A percentile compares a stretch with the other conserved stretches of the same genome.
phyloP scores from a whole-genome alignment of 2,797 vertebrate genomes.

The Danio kyathit region DNA sequence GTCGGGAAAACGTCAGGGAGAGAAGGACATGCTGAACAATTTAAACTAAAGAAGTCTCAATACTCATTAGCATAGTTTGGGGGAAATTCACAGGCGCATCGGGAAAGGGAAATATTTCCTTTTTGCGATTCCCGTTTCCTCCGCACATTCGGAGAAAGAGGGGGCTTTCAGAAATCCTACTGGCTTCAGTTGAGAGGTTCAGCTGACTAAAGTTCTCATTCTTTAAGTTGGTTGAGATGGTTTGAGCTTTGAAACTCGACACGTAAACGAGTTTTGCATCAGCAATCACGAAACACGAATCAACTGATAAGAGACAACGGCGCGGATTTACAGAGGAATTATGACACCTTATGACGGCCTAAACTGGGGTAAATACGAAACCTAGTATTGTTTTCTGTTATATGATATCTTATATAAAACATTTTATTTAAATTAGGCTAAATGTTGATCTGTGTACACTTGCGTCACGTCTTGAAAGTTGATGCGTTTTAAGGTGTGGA shows the following conservation, averaged over 20 bases:
- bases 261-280: background rate
- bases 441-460: background rate
- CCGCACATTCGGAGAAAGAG: background rate
- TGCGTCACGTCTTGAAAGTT: background rate
- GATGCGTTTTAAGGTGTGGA: background rate
- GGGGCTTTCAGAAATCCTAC: background rate
- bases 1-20: background rate
- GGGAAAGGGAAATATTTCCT: slow-evolving; percentile 27
- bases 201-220: background rate
- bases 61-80: slow-evolving; percentile 49
- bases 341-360: slow-evolving; percentile 12
- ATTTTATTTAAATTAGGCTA: too few relatives aligned
- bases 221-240: background rate
- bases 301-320: background rate
- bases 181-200: background rate
- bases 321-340: background rate
- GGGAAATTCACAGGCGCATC: slow-evolving; percentile 25
- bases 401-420: background rate
- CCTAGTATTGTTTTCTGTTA: background rate
- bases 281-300: slow-evolving; percentile 5
- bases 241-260: background rate
- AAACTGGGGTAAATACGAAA: slow-evolving; percentile 14
- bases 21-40: slow-evolving; percentile 11
- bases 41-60: slow-evolving; percentile 34
- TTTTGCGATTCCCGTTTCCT: slow-evolving; percentile 27